These are phyloP conservation scores for Enteromius mattozi DNA, from an alignment of 2,797 vertebrate genomes.

Conservation along the genomic window DNA sequence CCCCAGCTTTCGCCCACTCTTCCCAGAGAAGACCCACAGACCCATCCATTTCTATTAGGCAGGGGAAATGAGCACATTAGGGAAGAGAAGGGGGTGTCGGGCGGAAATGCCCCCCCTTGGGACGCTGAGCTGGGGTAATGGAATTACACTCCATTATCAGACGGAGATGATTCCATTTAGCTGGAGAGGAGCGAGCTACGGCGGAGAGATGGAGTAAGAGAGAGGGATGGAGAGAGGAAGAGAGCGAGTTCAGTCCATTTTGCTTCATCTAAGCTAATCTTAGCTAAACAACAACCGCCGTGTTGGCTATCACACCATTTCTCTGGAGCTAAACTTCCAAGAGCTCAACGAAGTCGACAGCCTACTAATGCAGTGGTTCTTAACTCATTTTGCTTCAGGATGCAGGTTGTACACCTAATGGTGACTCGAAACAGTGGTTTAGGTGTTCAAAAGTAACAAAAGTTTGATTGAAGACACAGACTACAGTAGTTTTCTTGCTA, in stretches of 20 bases:
- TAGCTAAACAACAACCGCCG: slow-evolving; percentile 38
- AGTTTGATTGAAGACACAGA: background rate
- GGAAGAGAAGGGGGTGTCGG: slow-evolving; percentile 53
- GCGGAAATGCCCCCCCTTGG: slow-evolving; percentile 56
- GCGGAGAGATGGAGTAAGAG: slow-evolving; percentile 42
- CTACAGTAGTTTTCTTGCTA: background rate
- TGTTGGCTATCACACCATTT: slow-evolving; percentile 5
- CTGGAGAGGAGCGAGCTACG: slow-evolving; percentile 24
- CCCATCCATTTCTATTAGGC: slow-evolving; percentile 62
- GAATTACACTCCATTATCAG: slow-evolving; percentile 69
- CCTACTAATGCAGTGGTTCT: background rate
- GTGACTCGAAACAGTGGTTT: background rate
- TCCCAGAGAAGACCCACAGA: slow-evolving; percentile 39
- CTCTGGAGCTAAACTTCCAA: slow-evolving; percentile 22
- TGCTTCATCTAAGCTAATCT: slow-evolving; percentile 47
- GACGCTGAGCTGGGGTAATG: slow-evolving; percentile 62
- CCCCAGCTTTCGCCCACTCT: slow-evolving; percentile 20
- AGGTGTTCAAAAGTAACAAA: background rate
- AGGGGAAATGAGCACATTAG: slow-evolving; percentile 66
- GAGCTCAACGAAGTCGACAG: background rate
- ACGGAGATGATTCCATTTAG: slow-evolving; percentile 58
- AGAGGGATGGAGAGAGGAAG: slow-evolving; percentile 25
- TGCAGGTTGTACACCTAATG: background rate
- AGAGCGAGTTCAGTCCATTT: slow-evolving; percentile 40
- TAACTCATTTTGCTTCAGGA: background rate